These are phyloP conservation scores for Lasioglossum lativentre DNA, from an alignment of 2,888 invertebrate genomes.

Conservation along the genomic window DNA sequence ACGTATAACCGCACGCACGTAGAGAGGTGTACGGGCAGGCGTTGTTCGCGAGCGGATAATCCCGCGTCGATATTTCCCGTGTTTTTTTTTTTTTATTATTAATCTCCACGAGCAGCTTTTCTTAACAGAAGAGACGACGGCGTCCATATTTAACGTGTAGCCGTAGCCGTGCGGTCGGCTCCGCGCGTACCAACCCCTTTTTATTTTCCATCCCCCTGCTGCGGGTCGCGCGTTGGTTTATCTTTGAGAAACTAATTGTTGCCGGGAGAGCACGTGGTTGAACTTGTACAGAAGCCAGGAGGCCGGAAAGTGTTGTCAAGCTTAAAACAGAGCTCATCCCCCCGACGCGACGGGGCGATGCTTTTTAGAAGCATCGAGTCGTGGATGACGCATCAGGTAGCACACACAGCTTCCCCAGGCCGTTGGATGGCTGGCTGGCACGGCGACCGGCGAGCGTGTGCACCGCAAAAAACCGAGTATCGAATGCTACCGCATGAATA, in stretches of 20 bases:
- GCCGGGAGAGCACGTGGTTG: constrained; percentile 49
- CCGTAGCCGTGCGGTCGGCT: background rate
- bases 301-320: constrained; percentile 61
- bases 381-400: constrained; percentile 66
- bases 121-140: constrained; percentile 38
- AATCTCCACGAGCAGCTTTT: constrained; percentile 35
- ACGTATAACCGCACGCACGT: background rate
- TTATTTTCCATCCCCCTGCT: background rate
- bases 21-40: background rate
- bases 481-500: constrained; percentile 68
- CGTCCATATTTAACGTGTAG: constrained; percentile 51
- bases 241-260: constrained; percentile 63
- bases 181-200: background rate
- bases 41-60: background rate
- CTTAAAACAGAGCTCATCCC: constrained; percentile 57
- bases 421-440: background rate
- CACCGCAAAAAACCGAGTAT: constrained; percentile 63
- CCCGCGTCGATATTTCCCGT: constrained; percentile 45
- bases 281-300: constrained; percentile 45
- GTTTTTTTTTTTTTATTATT: constrained; percentile 52
- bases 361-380: constrained; percentile 58
- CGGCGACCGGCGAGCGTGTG: constrained; percentile 35
- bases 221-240: constrained; percentile 31
- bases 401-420: constrained; percentile 21
- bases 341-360: background rate